These are phyloP conservation scores for Hypena proboscidalis DNA, from an alignment of 2,888 invertebrate species.

Conservation along the genomic window DNA sequence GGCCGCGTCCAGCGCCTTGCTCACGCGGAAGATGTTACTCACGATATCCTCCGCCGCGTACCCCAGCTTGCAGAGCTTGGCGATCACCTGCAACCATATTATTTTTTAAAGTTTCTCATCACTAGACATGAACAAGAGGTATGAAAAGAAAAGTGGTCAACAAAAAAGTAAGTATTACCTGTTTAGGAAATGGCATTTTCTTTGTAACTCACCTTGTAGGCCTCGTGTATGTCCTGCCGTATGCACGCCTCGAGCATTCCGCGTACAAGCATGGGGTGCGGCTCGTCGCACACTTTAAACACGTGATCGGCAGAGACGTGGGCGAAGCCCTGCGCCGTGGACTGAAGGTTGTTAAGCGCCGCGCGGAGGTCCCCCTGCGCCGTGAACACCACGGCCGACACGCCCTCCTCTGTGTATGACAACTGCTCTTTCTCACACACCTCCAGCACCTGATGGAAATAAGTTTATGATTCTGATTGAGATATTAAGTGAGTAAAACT, in stretches of 20 bases:
- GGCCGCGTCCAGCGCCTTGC: constrained; percentile 92
- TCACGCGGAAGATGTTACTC: constrained; percentile 96
- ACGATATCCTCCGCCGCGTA: constrained; percentile 99
- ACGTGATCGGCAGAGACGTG: constrained; percentile 97
- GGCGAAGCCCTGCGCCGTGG: constrained; percentile 93
- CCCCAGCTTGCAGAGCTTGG: constrained; percentile 96
- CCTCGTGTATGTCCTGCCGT: constrained; percentile 92
- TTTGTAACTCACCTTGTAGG: constrained; percentile 86
- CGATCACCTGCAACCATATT: constrained; percentile 87
- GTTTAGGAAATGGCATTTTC: no score
- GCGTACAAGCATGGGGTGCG: constrained; percentile 97
- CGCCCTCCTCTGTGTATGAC: constrained; percentile 95
- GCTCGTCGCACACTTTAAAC: constrained; percentile 99
- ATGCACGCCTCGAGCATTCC: constrained; percentile 95
- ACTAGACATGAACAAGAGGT: no score
- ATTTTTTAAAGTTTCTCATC: no score
- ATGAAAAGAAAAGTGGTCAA: background rate
- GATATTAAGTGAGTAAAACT: background rate
- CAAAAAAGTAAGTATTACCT: no score
- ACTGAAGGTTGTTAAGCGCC: constrained; percentile 97
- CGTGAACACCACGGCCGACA: constrained; percentile 98
- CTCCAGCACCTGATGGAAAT: constrained; percentile 64
- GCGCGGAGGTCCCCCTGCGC: constrained; percentile 99
- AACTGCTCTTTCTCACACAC: constrained; percentile 82
- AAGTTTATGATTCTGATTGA: background rate